These are phyloP conservation scores for Hololepta plana DNA, from an alignment of 2,888 invertebrate genomes.

Conservation along the genomic window DNA sequence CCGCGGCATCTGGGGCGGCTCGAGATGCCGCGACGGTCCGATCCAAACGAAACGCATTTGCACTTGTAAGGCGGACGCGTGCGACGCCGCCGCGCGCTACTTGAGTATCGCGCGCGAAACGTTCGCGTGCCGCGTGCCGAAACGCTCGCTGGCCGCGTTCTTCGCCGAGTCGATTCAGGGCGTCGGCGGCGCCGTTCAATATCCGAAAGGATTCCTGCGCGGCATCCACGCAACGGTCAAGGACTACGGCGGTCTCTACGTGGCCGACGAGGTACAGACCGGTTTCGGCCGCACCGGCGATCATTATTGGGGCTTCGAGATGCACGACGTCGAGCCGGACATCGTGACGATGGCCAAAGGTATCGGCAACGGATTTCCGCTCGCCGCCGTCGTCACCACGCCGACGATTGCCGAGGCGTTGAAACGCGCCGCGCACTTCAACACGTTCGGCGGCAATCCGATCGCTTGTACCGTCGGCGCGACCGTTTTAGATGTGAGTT, in stretches of 20 bases:
- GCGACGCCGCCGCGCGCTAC: slow-evolving; percentile 63
- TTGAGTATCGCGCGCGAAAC: slow-evolving; percentile 65
- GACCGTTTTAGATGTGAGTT: slow-evolving; percentile 75
- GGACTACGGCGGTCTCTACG: slow-evolving; percentile 68
- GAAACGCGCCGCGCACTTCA: slow-evolving; percentile 66
- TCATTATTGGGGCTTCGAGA: slow-evolving; percentile 92
- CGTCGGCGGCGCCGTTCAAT: slow-evolving; percentile 86
- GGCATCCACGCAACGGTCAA: slow-evolving; percentile 62
- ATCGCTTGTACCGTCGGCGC: slow-evolving; percentile 74
- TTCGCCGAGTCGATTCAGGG: slow-evolving; percentile 95
- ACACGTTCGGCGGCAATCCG: slow-evolving; percentile 94
- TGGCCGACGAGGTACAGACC: slow-evolving; percentile 93
- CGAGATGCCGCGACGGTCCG: slow-evolving; percentile 72
- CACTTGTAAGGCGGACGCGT: slow-evolving; percentile 39
- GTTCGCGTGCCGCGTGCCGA: slow-evolving; percentile 60
- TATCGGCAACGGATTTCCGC: slow-evolving; percentile 88
- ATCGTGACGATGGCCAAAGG: slow-evolving; percentile 94
- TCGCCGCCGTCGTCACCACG: slow-evolving; percentile 90
- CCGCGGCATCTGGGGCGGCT: slow-evolving; percentile 80
- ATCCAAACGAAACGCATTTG: slow-evolving; percentile 54
- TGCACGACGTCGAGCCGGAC: slow-evolving; percentile 73
- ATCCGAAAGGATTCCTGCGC: slow-evolving; percentile 70
- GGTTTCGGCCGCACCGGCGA: slow-evolving; percentile 92
- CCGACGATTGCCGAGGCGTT: slow-evolving; percentile 68
- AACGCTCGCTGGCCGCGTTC: slow-evolving; percentile 67